These are phyloP conservation scores for Hydrozoanthus gracilis DNA, from an alignment of 92 coral and sea anemone species.

Conservation along the genomic window DNA sequence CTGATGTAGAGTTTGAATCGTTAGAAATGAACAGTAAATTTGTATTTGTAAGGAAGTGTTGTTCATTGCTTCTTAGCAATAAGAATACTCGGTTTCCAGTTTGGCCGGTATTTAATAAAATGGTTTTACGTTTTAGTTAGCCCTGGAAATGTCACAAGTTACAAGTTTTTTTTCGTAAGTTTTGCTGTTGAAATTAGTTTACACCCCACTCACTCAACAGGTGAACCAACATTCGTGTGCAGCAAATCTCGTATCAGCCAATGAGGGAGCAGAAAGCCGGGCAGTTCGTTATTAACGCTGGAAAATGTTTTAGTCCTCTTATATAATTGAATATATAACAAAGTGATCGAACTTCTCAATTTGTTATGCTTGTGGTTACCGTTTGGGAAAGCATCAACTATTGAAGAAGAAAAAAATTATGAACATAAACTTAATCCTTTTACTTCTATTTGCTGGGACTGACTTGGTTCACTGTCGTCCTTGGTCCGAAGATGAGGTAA, in stretches of 20 bases:
- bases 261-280: neutral
- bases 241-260: neutral
- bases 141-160: neutral
- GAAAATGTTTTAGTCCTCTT: neutral
- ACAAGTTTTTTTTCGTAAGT: neutral
- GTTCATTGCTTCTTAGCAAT: neutral
- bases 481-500: constrained; percentile 2
- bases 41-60: neutral
- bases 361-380: neutral
- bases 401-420: neutral
- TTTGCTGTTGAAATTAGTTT: neutral
- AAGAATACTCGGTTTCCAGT: neutral
- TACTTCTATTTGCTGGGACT: neutral
- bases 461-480: constrained; percentile 2
- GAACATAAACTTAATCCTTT: neutral
- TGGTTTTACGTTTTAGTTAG: neutral
- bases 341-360: neutral
- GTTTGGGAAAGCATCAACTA: neutral
- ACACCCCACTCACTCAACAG: neutral
- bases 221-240: neutral
- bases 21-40: neutral
- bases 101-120: neutral
- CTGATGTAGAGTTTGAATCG: neutral
- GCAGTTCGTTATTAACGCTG: neutral
- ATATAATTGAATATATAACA: neutral